phyloP scores from a whole-genome alignment of 2,113 vertebrate species.

The Ginglymostoma cirratum region DNA sequence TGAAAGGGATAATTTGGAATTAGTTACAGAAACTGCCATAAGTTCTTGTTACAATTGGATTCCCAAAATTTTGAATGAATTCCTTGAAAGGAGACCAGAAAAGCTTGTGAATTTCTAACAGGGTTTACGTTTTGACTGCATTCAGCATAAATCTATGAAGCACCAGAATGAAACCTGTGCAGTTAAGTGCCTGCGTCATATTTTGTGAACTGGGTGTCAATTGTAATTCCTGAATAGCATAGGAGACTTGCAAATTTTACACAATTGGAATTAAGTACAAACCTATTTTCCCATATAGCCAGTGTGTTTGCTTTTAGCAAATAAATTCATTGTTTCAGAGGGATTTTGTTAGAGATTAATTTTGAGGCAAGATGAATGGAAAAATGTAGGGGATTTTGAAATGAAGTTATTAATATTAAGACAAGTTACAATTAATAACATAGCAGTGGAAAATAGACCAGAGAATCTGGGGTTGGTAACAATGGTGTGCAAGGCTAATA shows the following conservation, averaged over 20 bases:
- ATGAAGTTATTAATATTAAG: background rate
- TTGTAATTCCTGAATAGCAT: background rate
- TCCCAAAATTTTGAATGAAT: background rate
- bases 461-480: background rate
- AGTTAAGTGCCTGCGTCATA: background rate
- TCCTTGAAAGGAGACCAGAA: background rate
- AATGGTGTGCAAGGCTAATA: background rate
- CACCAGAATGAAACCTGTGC: background rate
- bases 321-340: too few species aligned
- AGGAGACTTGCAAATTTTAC: background rate
- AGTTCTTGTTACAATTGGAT: background rate
- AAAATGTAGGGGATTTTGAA: background rate
- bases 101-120: background rate
- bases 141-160: background rate
- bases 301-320: background rate
- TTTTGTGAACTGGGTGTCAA: background rate
- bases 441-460: background rate
- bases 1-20: background rate
- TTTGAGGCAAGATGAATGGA: background rate
- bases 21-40: background rate
- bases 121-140: background rate
- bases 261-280: background rate
- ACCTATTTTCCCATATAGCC: background rate
- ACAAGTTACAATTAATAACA: background rate
- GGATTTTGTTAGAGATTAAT: background rate